Evolutionary conservation across 1,140 invertebrate species (phyloP), one percentile per base, ranked within the genome.

Genomic region (Anoplolepis gracilipes): DNA sequence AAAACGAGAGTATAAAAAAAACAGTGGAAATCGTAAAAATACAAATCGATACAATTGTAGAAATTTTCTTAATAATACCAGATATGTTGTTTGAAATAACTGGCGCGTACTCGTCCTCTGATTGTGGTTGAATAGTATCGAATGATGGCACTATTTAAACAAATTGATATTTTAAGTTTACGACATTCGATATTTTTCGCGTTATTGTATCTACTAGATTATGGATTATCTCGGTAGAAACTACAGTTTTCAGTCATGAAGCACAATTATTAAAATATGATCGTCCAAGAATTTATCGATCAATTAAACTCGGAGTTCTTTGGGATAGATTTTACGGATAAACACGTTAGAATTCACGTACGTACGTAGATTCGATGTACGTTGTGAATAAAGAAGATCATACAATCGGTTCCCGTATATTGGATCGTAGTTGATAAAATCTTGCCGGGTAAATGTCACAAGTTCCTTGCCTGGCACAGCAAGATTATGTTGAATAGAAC

Each of bases 381-480:
- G 93, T 55, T 96, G 93, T n/a, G 94, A 95, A 28, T 96, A 95
- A 55, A 94, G 94, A 53, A 94, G 88, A 67, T 94, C 91, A 65
- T 95, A 94, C 1, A 96, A 90, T 42, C 87, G 93, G 6, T 95
- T 94, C 0, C 94, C 96, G 73, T 95, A 93, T 88, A 91, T 36
- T 55, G 91, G 94, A 94, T 95, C 92, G 85, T 94, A 78, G 36
- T 93, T 92, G 11, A 95, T 86, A 49, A 96, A 92, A 55, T 96
- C 95, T 53, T 95, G 93, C 19, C 94, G 92, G 5, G 93, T 94
- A 87, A 96, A 93, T 8, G 84, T 91, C 33, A 94, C 87, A 5
- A 96, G 88, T 46, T 95, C 94, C 69, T 93, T 89, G 4, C 96
- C 96, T 1, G 94, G 90, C 8, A 96, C 91, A 1, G 92, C 92